phyloP scores from a whole-genome alignment of 2,888 invertebrate species.

The Apoderus coryli region DNA sequence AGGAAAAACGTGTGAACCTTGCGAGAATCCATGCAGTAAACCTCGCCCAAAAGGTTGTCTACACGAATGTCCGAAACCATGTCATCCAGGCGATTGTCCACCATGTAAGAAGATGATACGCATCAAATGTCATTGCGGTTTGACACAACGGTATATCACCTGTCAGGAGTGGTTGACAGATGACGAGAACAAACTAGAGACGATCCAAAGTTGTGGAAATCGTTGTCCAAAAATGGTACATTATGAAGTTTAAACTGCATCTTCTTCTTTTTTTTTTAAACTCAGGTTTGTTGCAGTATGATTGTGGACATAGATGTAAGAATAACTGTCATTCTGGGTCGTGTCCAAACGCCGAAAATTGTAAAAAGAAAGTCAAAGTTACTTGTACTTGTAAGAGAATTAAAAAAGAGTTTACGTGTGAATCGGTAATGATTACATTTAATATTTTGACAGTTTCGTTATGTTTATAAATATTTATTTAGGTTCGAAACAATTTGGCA shows the following conservation, averaged over 20 bases:
- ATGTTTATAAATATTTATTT: too few relatives aligned
- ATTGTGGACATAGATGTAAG: slow-evolving; percentile 74
- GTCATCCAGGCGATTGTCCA: slow-evolving; percentile 61
- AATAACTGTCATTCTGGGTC: slow-evolving; percentile 57
- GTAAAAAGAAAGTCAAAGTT: slow-evolving; percentile 67
- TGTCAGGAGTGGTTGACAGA: slow-evolving; percentile 58
- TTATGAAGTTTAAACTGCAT: neutral
- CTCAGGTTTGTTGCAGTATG: too few relatives aligned
- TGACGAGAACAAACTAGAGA: slow-evolving; percentile 36
- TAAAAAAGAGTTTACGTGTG: slow-evolving; percentile 59
- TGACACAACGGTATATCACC: slow-evolving; percentile 57
- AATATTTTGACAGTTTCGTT: too few relatives aligned
- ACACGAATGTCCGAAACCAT: slow-evolving; percentile 55
- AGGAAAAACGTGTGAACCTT: slow-evolving; percentile 40
- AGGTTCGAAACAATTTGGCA: slow-evolving; percentile 35
- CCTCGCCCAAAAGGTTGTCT: slow-evolving; percentile 56
- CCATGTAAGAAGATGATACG: slow-evolving; percentile 58
- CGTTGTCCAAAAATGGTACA: slow-evolving; percentile 71
- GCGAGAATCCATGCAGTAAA: slow-evolving; percentile 44
- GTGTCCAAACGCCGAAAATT: slow-evolving; percentile 51
- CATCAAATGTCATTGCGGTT: slow-evolving; percentile 68
- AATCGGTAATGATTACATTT: too few relatives aligned
- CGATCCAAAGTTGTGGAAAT: slow-evolving; percentile 52
- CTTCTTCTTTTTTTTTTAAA: slow-evolving; percentile 6
- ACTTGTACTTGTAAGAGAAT: slow-evolving; percentile 64